Evolutionary conservation across 2,797 vertebrate genomes (phyloP).

Genomic region (Enteromius fasciolatus): DNA sequence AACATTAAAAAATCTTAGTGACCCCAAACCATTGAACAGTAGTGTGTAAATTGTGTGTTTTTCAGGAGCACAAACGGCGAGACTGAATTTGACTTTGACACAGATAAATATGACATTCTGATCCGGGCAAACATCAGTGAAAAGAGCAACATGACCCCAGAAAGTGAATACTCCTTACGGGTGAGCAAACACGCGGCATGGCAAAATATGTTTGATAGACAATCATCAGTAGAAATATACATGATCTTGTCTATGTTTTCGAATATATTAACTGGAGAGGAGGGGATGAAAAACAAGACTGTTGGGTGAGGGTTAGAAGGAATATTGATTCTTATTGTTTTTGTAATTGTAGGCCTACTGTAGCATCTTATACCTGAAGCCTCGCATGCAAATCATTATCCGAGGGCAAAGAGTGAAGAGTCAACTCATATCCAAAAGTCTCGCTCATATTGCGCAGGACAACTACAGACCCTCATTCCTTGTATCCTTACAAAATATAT

Average conservation of each 20-base stretch:
- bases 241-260: background rate
- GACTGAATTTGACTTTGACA: conserved; percentile 88
- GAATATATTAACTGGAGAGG: background rate
- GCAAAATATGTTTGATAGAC: background rate
- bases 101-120: conserved; percentile 87
- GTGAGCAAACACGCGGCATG: conserved; percentile 68
- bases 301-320: background rate
- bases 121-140: conserved; percentile 69
- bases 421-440: conserved; percentile 88
- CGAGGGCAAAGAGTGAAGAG: conserved; percentile 89
- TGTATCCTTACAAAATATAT: conserved; percentile 80
- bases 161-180: conserved; percentile 84
- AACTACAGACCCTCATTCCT: conserved; percentile 85
- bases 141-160: conserved; percentile 78
- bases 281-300: background rate
- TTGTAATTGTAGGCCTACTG: conserved; percentile 84
- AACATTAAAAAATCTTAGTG: too few species aligned
- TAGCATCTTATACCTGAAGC: conserved; percentile 92
- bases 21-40: background rate
- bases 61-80: conserved; percentile 69
- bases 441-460: conserved; percentile 82
- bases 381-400: conserved; percentile 92
- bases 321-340: background rate
- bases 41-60: background rate
- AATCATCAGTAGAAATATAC: background rate